Conservation (phyloP, 2,888 invertebrate genomes). For the Cheilosia urbana region DNA sequence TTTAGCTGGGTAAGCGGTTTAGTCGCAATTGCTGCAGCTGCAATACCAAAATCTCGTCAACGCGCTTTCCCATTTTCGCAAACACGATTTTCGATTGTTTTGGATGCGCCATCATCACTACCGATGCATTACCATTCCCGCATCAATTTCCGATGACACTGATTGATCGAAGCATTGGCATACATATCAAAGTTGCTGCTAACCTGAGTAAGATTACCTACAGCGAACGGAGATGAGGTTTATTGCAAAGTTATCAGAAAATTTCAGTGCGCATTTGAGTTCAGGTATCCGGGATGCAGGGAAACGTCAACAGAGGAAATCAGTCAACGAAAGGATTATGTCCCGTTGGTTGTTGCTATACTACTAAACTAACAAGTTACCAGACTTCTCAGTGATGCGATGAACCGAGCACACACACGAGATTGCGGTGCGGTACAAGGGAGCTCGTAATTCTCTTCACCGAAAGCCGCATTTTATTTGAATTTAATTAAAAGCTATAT, state of each 20-base stretch:
- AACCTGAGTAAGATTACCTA: conserved; percentile 50
- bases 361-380: conserved; percentile 13
- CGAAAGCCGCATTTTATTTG: conserved; percentile 28
- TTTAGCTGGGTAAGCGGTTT: too few relatives aligned
- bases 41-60: conserved; percentile 3
- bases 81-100: conserved; percentile 54
- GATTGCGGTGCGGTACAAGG: not conserved
- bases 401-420: not conserved
- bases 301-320: conserved; percentile 40
- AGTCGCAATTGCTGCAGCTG: not conserved
- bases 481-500: conserved; percentile 43
- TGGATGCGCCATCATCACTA: conserved; percentile 39
- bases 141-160: conserved; percentile 40
- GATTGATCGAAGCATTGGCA: conserved; percentile 59
- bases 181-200: conserved; percentile 36
- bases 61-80: conserved; percentile 54
- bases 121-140: conserved; percentile 30
- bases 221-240: conserved; percentile 47
- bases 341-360: conserved; percentile 1
- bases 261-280: conserved; percentile 15
- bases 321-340: conserved; percentile 7
- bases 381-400: conserved; percentile 9
- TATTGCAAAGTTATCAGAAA: conserved; percentile 44
- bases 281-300: not conserved
- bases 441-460: not conserved